Evolutionary conservation across 2,113 vertebrate species (phyloP).

Genomic region (cattle (Bos taurus)): ARS-UCD2.0 NC_037344.1:7447501-7448000

Average conservation of each 20-base stretch:
- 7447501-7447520: background rate
- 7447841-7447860: background rate
- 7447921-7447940: background rate
- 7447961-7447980: background rate
- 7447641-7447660: background rate
- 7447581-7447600: background rate
- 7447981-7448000: background rate
- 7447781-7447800: background rate
- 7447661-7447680: background rate
- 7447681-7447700: background rate
- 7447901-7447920: background rate
- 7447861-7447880: background rate
- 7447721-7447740: background rate
- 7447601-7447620: background rate
- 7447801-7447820: background rate
- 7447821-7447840: background rate
- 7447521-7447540: background rate
- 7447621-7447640: background rate
- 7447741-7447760: background rate
- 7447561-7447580: background rate
- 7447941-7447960: background rate
- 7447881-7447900: background rate
- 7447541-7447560: background rate
- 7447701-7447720: background rate
- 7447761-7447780: background rate